Evolutionary conservation across 2,113 vertebrate genomes (phyloP).

Genomic region (Engraulis encrasicolus): DNA sequence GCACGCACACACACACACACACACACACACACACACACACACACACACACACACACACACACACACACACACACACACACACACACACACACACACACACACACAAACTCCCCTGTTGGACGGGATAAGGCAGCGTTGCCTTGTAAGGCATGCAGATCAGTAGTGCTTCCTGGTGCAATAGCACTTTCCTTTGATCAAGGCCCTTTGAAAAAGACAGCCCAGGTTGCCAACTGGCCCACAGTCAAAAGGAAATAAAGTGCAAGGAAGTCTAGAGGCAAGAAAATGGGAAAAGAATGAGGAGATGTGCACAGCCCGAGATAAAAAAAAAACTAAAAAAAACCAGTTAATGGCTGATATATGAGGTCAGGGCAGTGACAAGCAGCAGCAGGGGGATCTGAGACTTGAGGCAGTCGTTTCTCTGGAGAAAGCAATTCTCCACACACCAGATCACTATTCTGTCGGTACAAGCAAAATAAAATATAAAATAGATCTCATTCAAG

Average conservation of each 20-base stretch:
- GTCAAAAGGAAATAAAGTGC: background rate
- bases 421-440: background rate
- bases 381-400: too few species aligned
- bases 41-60: slow-evolving; percentile 9
- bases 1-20: too few species aligned
- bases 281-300: background rate
- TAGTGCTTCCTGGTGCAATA: background rate
- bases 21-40: too few species aligned
- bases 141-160: slow-evolving; percentile 14
- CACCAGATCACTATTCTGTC: too few species aligned
- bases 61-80: background rate
- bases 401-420: background rate
- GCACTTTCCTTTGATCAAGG: background rate
- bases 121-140: background rate
- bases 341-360: background rate
- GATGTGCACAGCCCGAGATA: background rate
- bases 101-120: background rate
- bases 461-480: background rate
- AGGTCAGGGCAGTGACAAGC: background rate
- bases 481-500: too few species aligned
- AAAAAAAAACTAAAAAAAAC: too few species aligned
- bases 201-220: background rate
- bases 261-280: background rate
- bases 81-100: background rate
- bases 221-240: background rate